Base-by-base conservation (phyloP, 2,888 invertebrate species). In the Brachyptera putata region DNA sequence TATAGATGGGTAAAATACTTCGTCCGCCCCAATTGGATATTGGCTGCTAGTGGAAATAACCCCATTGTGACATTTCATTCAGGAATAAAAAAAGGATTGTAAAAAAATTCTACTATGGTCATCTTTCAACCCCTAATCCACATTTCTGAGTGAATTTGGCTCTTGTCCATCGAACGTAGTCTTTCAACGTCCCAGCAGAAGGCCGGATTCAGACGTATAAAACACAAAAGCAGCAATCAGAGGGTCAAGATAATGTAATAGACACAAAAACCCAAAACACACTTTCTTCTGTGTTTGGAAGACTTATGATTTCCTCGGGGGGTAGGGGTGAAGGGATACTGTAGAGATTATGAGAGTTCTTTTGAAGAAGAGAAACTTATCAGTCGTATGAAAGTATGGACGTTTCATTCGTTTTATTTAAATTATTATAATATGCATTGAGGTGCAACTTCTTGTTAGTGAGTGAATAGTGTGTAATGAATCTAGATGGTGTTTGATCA, bases 51-150 rank as follows among this genome's bases (percentile, higher is more conserved):
- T 53, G 53, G 53, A 53, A 53, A 36, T 53, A 53, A 53, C 50
- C 53, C 53, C 53, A 53, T 53, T 53, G 53, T 53, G 53, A 53
- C 53, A 53, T 53, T 34, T 53, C 53, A 53, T 53, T 53, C 53
- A 36, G 24, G 24, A 24, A 24, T 24, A 22, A 53, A 53, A 30
- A 30, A 53, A 36, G 53, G 14, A 36, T 53, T 53, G 34, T 16
- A 34, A 53, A 53, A 53, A 53, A 53, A 36, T 30, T 34, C 34
- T 16, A n/a, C n/a, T 30, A 53, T 18, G 53, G 53, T 53, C 53
- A 53, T 53, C 53, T 53, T 53, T 53, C 53, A 53, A 36, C 34
- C 36, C 34, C 53, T 53, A 34, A 53, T 53, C 53, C 53, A 36
- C 53, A 34, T 21, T 53, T 53, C 34, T 53, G 53, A 53, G 53